Conservation (phyloP, 2,113 vertebrate genomes). For the Phycodurus eques region DNA sequence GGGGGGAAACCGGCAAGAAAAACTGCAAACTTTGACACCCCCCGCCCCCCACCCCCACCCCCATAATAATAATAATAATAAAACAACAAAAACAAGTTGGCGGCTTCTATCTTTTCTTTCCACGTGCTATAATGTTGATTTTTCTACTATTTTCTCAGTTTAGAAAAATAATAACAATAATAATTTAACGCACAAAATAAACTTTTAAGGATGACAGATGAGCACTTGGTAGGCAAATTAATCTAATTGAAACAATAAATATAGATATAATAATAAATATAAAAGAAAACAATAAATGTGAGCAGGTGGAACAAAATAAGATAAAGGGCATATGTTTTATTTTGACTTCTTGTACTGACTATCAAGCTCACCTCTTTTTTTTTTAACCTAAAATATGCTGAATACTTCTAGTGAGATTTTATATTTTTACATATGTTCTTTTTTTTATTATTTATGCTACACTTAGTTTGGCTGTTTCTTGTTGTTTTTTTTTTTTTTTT, state of each 20-base stretch:
- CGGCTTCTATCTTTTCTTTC: constrained; percentile 40
- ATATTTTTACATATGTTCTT: constrained; percentile 89
- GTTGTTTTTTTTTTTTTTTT: constrained; percentile 74
- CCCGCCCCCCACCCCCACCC: constrained; percentile 54
- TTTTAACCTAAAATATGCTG: constrained; percentile 79
- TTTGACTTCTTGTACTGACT: constrained; percentile 76
- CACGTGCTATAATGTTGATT: constrained; percentile 18
- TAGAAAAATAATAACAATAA: neutral
- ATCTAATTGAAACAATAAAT: constrained; percentile 20
- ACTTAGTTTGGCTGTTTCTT: constrained; percentile 87
- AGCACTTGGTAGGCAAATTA: constrained; percentile 47
- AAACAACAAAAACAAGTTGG: constrained; percentile 41
- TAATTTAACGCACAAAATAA: constrained; percentile 11
- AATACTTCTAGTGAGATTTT: constrained; percentile 88
- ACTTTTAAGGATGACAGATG: constrained; percentile 44
- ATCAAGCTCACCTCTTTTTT: constrained; percentile 75
- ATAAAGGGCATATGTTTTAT: constrained; percentile 74
- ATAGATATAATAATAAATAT: neutral
- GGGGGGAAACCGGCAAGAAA: constrained; percentile 52
- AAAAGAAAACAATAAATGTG: constrained; percentile 34
- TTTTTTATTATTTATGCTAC: constrained; percentile 93
- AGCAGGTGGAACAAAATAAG: constrained; percentile 54
- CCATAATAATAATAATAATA: constrained; percentile 5
- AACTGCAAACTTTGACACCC: constrained; percentile 52
- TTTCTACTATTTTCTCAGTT: constrained; percentile 1